phyloP scores from a whole-genome alignment of 2,888 invertebrate species.

The Drosophila paucipuncta region DNA sequence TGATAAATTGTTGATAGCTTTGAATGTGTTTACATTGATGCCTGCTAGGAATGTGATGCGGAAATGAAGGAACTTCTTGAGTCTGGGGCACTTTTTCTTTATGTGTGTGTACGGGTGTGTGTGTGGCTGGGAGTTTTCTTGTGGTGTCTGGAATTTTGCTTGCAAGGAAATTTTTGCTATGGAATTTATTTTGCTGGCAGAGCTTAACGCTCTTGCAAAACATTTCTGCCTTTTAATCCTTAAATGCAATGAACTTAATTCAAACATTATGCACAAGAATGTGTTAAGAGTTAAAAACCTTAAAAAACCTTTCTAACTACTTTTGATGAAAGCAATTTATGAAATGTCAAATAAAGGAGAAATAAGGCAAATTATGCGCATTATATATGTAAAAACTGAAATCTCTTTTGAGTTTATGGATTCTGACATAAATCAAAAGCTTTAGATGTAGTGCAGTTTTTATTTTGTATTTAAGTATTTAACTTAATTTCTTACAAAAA shows the following conservation, averaged over 20 bases:
- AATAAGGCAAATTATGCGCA: neutral
- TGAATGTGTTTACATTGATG: conserved; percentile 72
- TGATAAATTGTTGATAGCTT: conserved; percentile 79
- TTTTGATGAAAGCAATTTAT: conserved; percentile 5
- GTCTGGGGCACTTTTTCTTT: conserved; percentile 13
- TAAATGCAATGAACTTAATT: conserved; percentile 49
- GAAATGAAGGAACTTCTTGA: conserved; percentile 36
- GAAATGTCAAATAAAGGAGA: neutral
- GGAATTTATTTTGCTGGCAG: conserved; percentile 46
- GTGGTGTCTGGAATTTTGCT: conserved; percentile 57
- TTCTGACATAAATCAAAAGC: neutral
- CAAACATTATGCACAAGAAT: conserved; percentile 37
- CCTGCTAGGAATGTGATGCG: conserved; percentile 47
- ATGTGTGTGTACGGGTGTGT: conserved; percentile 10
- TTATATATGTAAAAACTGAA: neutral
- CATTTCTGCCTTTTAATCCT: conserved; percentile 31
- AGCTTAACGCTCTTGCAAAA: conserved; percentile 22
- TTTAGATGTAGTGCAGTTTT: neutral
- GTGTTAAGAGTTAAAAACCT: conserved; percentile 3
- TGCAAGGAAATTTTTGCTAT: conserved; percentile 39
- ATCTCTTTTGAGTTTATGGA: neutral
- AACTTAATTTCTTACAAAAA: neutral
- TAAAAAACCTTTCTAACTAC: conserved; percentile 4
- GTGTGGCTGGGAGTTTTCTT: conserved; percentile 1
- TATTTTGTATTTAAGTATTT: neutral